Percentiles rank a stretch among this genome's conserved stretches.
Evolutionary conservation across 92 coral and sea anemone species (phyloP).

Genomic region (Chrysogorgia sp.): DNA sequence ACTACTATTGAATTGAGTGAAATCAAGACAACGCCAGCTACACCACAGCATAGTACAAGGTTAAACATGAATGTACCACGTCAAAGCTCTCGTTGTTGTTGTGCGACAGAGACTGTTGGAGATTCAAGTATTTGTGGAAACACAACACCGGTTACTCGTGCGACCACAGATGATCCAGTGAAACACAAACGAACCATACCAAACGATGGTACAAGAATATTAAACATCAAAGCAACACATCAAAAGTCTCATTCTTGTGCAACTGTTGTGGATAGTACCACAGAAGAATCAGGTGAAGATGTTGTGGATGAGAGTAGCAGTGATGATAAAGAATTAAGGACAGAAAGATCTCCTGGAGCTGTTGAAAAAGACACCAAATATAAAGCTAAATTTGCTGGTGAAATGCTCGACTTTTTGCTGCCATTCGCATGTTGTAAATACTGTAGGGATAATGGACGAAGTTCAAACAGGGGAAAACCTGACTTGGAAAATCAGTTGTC

Average conservation of each 20-base stretch:
- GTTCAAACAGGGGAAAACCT: neutral
- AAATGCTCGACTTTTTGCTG: neutral
- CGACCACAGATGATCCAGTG: neutral
- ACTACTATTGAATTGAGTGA: neutral
- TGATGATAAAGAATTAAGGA: neutral
- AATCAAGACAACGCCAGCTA: neutral
- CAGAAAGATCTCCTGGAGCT: neutral
- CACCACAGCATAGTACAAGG: neutral
- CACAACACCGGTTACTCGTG: neutral
- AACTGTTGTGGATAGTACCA: too few species aligned
- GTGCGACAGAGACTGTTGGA: neutral
- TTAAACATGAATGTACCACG: neutral
- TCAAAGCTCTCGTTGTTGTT: neutral
- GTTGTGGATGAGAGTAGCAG: neutral
- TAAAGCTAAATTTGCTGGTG: neutral
- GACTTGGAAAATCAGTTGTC: slow-evolving; percentile 33
- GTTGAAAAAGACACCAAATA: neutral
- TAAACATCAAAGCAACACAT: too few species aligned
- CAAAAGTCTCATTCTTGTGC: too few species aligned
- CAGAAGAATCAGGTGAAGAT: neutral
- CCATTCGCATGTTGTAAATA: slow-evolving; percentile 10
- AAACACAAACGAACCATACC: neutral
- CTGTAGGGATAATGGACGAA: neutral
- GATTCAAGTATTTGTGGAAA: slow-evolving; percentile 20
- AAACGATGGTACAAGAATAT: too few species aligned